Conservation (phyloP, 53 echinoderm and acorn worm species). For the Mesocentrotus franciscanus region DNA sequence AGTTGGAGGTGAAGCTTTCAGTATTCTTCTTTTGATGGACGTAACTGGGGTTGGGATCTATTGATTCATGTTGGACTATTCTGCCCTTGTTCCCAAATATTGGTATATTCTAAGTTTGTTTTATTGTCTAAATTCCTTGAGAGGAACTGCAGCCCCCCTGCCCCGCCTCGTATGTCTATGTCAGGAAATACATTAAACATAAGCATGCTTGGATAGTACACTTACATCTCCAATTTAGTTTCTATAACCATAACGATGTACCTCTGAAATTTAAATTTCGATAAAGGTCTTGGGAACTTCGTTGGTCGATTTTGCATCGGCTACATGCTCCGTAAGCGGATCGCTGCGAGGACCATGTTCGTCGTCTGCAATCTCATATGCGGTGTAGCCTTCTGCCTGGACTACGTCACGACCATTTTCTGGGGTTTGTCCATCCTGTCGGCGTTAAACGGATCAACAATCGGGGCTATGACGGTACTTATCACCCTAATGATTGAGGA, state of each 20-base stretch:
- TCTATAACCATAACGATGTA: no score
- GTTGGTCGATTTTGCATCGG: slow-evolving; percentile 5
- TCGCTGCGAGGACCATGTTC: neutral
- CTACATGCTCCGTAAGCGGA: neutral
- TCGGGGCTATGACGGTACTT: neutral
- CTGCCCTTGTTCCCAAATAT: no score
- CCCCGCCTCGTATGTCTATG: no score
- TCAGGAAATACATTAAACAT: no score
- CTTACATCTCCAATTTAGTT: no score
- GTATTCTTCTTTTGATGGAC: neutral
- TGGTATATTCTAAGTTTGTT: no score
- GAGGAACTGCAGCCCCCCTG: no score
- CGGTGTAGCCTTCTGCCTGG: slow-evolving; percentile 1
- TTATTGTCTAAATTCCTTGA: no score
- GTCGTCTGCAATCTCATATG: neutral
- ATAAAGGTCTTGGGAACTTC: neutral
- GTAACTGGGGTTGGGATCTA: no score
- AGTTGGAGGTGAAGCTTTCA: neutral
- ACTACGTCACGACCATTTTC: neutral
- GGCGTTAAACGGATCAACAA: neutral
- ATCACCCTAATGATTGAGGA: slow-evolving; percentile 25
- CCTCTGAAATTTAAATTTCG: neutral
- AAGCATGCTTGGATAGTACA: no score
- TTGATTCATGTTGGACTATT: no score
- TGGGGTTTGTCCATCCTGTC: slow-evolving; percentile 1